Evolutionary conservation across 2,888 invertebrate species (phyloP).

Genomic region (Diaphora mendica): DNA sequence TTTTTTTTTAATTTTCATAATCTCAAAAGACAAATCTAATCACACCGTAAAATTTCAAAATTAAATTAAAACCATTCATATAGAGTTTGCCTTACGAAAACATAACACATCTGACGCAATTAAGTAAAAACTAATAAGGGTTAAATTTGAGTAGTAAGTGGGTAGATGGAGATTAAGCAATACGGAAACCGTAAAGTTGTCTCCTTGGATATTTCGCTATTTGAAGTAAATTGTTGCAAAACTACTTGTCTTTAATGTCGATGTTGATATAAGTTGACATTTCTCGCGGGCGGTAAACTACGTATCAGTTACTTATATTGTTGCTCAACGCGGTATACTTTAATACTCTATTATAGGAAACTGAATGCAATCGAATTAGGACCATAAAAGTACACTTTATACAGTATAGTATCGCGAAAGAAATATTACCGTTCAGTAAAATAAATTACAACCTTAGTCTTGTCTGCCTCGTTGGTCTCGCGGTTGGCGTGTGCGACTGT

Average conservation of each 20-base stretch:
- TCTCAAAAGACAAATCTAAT: no score
- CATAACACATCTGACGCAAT: background rate
- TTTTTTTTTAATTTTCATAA: no score
- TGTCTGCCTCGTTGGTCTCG: no score
- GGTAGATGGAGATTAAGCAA: slow-evolving; percentile 4
- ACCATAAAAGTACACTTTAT: background rate
- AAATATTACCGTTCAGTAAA: no score
- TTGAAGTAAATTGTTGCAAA: slow-evolving; percentile 25
- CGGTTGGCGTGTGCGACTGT: no score
- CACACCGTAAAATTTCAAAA: no score
- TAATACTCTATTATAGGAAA: background rate
- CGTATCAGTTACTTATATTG: slow-evolving; percentile 6
- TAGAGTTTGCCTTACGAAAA: no score
- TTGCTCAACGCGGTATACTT: background rate
- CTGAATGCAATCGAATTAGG: background rate
- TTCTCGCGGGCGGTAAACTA: slow-evolving; percentile 24
- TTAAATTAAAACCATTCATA: no score
- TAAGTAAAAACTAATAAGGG: background rate
- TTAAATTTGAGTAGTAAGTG: background rate
- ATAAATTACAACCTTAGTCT: no score
- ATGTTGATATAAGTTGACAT: slow-evolving; percentile 17
- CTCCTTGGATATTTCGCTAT: slow-evolving; percentile 24
- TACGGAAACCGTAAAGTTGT: slow-evolving; percentile 13
- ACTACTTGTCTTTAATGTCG: slow-evolving; percentile 32
- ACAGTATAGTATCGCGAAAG: no score